Evolutionary conservation across 2,113 vertebrate genomes (phyloP).

Genomic region (Cryptomyrus ogoouensis): DNA sequence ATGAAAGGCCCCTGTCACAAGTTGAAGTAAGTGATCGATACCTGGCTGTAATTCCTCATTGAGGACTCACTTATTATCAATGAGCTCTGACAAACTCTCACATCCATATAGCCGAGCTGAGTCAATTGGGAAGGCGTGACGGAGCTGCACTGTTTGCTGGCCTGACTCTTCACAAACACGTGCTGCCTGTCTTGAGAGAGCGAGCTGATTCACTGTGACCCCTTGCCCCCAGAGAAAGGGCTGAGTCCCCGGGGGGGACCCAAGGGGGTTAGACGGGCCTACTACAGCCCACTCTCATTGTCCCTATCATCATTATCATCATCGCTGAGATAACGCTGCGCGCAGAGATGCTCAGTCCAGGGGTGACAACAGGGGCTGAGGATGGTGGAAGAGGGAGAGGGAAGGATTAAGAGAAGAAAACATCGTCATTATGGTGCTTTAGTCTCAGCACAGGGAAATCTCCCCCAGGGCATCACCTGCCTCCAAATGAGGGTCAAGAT

Average conservation of each 20-base stretch:
- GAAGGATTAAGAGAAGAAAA: constrained; percentile 29
- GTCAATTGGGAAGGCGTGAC: neutral
- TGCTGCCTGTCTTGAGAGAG: neutral
- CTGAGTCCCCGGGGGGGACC: neutral
- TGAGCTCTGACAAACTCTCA: neutral
- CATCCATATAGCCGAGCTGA: neutral
- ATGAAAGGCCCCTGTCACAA: neutral
- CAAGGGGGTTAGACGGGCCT: neutral
- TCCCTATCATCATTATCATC: constrained; percentile 27
- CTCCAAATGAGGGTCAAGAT: constrained; percentile 1
- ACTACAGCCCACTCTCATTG: constrained; percentile 11
- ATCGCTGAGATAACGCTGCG: constrained; percentile 29
- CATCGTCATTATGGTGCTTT: constrained; percentile 51
- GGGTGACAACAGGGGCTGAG: neutral
- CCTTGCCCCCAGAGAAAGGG: neutral
- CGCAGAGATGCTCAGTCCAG: neutral
- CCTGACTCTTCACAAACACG: neutral
- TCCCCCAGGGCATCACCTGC: constrained; percentile 3
- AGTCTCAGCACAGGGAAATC: constrained; percentile 31
- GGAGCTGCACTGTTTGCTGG: neutral
- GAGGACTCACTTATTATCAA: neutral
- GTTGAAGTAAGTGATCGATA: neutral
- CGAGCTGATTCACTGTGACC: neutral
- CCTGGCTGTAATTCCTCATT: neutral
- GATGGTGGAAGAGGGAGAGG: constrained; percentile 4